Base-by-base conservation (phyloP, 2,797 vertebrate species). In the Pygocentrus nattereri region DNA sequence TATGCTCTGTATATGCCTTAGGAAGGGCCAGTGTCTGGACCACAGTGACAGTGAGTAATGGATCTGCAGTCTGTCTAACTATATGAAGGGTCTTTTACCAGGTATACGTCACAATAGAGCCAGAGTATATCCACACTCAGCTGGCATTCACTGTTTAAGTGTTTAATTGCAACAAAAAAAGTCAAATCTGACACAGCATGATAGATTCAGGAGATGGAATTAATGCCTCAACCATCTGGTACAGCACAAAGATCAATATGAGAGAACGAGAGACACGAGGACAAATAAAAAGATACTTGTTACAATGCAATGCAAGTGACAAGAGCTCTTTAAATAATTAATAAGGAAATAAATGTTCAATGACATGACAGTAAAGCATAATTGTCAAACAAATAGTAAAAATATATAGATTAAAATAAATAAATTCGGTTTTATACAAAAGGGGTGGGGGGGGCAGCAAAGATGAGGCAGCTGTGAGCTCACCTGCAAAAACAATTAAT, bases 391-490 rank as follows among this genome's bases (percentile, higher is more conserved):
- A 93, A 94, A 92, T 93, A 92, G 91, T 91, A 90, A 90, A 93
- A 87, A 94, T 94, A 94, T 93, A 94, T 93, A 93, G 91, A 93
- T 93, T 44, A 91, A 91, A 95, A 95, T 95, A 95, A 95, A 94
- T 95, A 95, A 95, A 92, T 88, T 93, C 89, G 90, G 89, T 82
- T 86, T 88, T 91, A 92, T 91, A 93, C 91, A 84, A 82, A 88
- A 76, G 75, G 78, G 77, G 67, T 74, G 82, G 79, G 76, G 80
- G 41, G 87, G 56, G 81, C 76, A 85, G 85, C 74, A 87, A 85
- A 73, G 90, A 88, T 89, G 89, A 72, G 81, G 88, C 86, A 73
- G 77, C 88, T 89, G 84, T 84, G 82, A 89, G 81, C 86, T 92
- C 85, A 85, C 83, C 89, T 89, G 88, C 86, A 86, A 88, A 92